These are phyloP conservation scores for Tiliacea aurago DNA, from an alignment of 2,888 invertebrate genomes.

Conservation along the genomic window DNA sequence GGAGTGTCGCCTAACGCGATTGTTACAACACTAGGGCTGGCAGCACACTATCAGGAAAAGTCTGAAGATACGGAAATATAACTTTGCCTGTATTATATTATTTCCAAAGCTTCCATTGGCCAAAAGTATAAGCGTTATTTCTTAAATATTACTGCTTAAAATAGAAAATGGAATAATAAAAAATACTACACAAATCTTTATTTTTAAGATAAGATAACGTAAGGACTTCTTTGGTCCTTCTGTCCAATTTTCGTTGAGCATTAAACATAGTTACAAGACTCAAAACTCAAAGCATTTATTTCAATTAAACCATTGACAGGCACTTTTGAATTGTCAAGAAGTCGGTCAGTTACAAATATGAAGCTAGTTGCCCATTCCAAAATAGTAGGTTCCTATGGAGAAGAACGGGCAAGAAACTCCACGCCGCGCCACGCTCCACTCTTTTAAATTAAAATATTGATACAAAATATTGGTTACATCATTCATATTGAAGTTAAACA, in stretches of 20 bases:
- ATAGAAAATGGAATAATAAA: background rate
- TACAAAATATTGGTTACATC: too few species aligned
- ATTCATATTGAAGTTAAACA: too few species aligned
- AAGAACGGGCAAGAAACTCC: too few species aligned
- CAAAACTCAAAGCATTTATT: too few species aligned
- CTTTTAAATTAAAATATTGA: too few species aligned
- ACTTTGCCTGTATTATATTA: background rate
- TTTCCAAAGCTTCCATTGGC: background rate
- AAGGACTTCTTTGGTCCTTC: background rate
- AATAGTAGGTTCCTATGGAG: too few species aligned
- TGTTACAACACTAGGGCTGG: slow-evolving; percentile 48
- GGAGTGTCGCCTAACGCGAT: slow-evolving; percentile 52
- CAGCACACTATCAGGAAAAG: background rate
- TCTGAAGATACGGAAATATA: background rate
- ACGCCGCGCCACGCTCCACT: too few species aligned
- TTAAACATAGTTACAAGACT: background rate
- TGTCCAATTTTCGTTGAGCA: background rate
- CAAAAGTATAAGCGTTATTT: background rate
- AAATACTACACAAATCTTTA: background rate
- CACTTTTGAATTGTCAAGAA: too few species aligned
- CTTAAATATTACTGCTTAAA: background rate
- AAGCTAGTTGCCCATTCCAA: too few species aligned
- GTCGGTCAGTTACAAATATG: too few species aligned
- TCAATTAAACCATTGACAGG: too few species aligned
- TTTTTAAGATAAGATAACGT: background rate